Base-by-base conservation (phyloP, 23 tunicate genomes). In the Oikopleura vanhoeffeni region DNA sequence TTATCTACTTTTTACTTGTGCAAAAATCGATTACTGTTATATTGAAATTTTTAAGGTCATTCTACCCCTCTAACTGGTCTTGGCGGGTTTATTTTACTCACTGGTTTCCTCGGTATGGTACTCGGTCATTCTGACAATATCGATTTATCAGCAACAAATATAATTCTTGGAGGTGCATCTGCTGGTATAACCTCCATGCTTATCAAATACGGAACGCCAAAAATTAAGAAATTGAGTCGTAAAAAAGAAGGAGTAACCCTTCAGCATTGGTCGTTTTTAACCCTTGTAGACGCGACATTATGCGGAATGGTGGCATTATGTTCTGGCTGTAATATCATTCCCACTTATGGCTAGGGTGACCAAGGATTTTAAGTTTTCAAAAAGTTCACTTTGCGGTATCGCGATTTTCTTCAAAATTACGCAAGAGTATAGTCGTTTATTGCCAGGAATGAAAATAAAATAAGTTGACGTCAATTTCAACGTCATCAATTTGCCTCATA, bases 261-360 rank as follows among this genome's bases (percentile, higher is more conserved):
- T 18, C 79, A 71, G 32, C 2, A 71, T 24, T 71, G 79, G 79
- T 71, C 79, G 34, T 71, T 71, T 30, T 38, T 71, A 3, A 32
- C 32, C 38, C 38, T 71, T 4, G 79, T 71, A 2, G 79, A 71
- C 32, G 27, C 79, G 34, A 71, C 79, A 18, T 30, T 71, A 13
- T 71, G 79, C 38, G 79, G 79, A 18, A 71, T 71, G 79, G 79
- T 71, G 3, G 79, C 79, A 3, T 71, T 71, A 71, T 71, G 79
- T 71, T 18, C 34, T 38, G 79, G 79, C 34, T 71, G 79, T 30
- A 71, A 71, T 71, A 71, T 71, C 38, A 30, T 71, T 13, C 79
- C 79, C 34, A 18, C 79, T 18, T 71, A 71, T 30, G 79, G n/a
- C n/a, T n/a, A n/a, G n/a, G n/a, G n/a, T n/a, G n/a, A n/a, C n/a